Base-by-base conservation (phyloP, 1,140 invertebrate species). In the Neodiprion fabricii region DNA sequence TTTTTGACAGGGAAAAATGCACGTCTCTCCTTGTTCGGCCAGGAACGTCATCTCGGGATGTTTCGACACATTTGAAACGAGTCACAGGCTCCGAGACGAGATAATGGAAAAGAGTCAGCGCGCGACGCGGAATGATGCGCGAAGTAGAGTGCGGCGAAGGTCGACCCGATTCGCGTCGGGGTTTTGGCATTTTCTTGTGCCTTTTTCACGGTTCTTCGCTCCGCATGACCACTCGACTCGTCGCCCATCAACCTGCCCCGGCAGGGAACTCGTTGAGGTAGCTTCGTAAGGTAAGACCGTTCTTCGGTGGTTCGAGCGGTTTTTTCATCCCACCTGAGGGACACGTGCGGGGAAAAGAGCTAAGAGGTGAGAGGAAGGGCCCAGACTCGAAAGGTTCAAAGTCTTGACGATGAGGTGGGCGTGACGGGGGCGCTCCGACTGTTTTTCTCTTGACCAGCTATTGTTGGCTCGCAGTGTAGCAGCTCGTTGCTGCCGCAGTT, bases 401-500 rank as follows among this genome's bases (percentile, higher is more conserved):
- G 11, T 61, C 53, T 61, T 61, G 53, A 12, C 53, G 53, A 61
- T 9, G 53, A 61, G 53, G 53, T 61, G 53, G 53, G 53, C 53
- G 53, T 61, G 53, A 61, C 53, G 53, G 53, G 53, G 53, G 53
- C 53, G 53, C 53, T 61, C 53, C 4, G 53, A 17, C 3, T 61
- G 53, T 61, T 61, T 61, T 61, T 61, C 7, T 61, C 53, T 61
- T 61, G 11, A 17, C n/a, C n/a, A 17, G 53, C 11, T 61, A 14
- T 61, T 61, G 53, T 12, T 61, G 53, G 53, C 53, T 61, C n/a
- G 53, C 53, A 17, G 53, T 61, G 53, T 61, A 61, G 53, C 53
- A 61, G 53, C 53, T 61, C 53, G 53, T 61, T 61, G 53, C 53
- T 61, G 53, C 53, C 53, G n/a, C 53, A 61, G 53, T 61, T 61